Evolutionary conservation across 2,888 invertebrate species (phyloP), one percentile per base, ranked within the genome.

Genomic region (Hydraecia micacea): DNA sequence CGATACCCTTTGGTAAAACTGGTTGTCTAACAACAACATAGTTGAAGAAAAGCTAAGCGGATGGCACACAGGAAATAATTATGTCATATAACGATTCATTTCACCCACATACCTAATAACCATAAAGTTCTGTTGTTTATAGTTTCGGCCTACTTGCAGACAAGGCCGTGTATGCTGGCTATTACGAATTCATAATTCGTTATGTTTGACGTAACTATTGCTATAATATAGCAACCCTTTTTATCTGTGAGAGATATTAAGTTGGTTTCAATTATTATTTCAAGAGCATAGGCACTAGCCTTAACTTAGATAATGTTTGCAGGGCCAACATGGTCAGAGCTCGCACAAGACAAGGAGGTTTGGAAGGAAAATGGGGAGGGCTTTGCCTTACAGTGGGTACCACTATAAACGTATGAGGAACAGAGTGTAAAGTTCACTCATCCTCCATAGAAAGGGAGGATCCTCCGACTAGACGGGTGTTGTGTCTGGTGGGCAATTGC

Each of bases 81-180:
- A 77, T 66, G 55, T 75, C 68, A 76, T 55, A 28, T n/a, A 66
- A 67, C 13, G 77, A 67, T 55, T 18, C 55, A 65, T 66, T 60
- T 77, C 72, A 72, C 78, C 67, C 36, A 72, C 36, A 73, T 49
- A 62, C 4, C 36, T 46, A 78, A 78, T 73, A 36, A 13, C 62
- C 76, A 67, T 71, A 75, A 46, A 71, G 18, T 13, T 60, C 0
- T 46, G 18, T 28, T 46, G 18, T 73, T 66, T 42, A 74, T 74
- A 52, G 69, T 70, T 75, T 49, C 55, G 70, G 18, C 25, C 80
- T 36, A 76, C 68, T 60, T 18, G 2, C 7, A 18, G 52, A 28
- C 11, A 28, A 18, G 18, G 39, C 18, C 18, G 46, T 21, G 18
- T 28, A 7, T 39, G 36, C 28, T 15, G 39, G 18, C 2, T 25